Percentiles rank a stretch among this genome's conserved stretches.
These are phyloP conservation scores for Monochamus alternatus DNA, from an alignment of 2,888 invertebrate species.

Conservation along the genomic window DNA sequence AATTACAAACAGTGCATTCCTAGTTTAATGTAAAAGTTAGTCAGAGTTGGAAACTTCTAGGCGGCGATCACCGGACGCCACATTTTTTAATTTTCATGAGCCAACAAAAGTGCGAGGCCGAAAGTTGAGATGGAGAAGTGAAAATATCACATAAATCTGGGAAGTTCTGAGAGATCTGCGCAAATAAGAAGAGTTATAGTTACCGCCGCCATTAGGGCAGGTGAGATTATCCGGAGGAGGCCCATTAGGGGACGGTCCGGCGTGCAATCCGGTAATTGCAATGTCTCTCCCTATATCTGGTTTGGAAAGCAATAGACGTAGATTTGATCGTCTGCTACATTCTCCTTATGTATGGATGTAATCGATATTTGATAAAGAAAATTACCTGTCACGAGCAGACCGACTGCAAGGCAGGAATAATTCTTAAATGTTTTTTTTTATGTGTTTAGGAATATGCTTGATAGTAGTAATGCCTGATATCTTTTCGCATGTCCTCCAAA, in stretches of 20 bases:
- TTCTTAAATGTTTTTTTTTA: constrained; percentile 24
- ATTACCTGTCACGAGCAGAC: constrained; percentile 41
- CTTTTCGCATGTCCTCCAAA: neutral
- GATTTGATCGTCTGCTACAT: constrained; percentile 29
- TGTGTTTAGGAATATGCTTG: constrained; percentile 20
- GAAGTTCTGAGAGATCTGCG: constrained; percentile 29
- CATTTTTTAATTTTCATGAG: constrained; percentile 50
- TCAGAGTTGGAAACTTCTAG: constrained; percentile 36
- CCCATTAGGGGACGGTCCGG: constrained; percentile 25
- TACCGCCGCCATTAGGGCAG: constrained; percentile 33
- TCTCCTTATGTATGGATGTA: constrained; percentile 14
- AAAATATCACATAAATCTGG: constrained; percentile 48
- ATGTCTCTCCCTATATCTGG: constrained; percentile 33
- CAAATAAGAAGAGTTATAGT: constrained; percentile 36
- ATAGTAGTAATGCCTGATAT: constrained; percentile 9
- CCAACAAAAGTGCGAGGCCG: constrained; percentile 38
- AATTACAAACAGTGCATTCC: constrained; percentile 46
- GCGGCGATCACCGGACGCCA: constrained; percentile 39
- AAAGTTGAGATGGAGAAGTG: constrained; percentile 36
- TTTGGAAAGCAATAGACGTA: constrained; percentile 23
- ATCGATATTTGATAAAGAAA: constrained; percentile 35
- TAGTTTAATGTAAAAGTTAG: constrained; percentile 34
- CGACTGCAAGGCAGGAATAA: constrained; percentile 12
- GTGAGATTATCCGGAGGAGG: constrained; percentile 35
- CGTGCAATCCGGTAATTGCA: constrained; percentile 35